Evolutionary conservation across 64 coral and sea anemone species (phyloP), one percentile per base, ranked within the genome.

Genomic region (Pachyseris speciosa): DNA sequence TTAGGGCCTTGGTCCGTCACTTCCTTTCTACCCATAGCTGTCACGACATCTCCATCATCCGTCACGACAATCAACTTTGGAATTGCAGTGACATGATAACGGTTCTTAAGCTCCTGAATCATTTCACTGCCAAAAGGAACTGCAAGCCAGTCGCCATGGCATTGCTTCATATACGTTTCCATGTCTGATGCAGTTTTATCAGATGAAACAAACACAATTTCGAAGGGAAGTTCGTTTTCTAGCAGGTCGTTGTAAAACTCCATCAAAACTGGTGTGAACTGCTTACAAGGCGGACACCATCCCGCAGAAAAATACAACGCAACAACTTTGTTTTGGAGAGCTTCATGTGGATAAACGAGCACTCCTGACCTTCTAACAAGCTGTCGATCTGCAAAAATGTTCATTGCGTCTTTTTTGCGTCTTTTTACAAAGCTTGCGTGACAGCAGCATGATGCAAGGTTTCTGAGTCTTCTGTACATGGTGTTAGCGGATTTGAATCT

Each of bases 241-340:
- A 39, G 69, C 27, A 93, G 69, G 15, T 97, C 95, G 39, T 93
- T 80, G 83, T 97, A 97, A 55, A 97, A 93, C 39, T 89, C 95
- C 16, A 39, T 70, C 36, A 97, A 50, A 67, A 97, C 43, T 27
- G 95, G 95, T 4, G 95, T 97, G 40, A 97, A 97, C 37, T 97
- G 76, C 33, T 75, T 55, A 40, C 95, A 97, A 2, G 95, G 95
- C 1, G 95, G 95, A 53, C 95, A 97, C 95, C 95, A 97, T 12
- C 95, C 76, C 16, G 95, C 95, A 27, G 95, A 97, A 28, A 97
- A 97, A 90, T 97, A 97, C 45, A 97, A 24, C 7, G 91, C 95
- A 5, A 97, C 91, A 25, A 97, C 86, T 77, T 89, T 97, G 72
- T 64, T 97, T 57, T 94, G 95, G 12, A 97, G 75, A 8, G 37